Evolutionary conservation across 2,888 invertebrate species (phyloP).

Genomic region (Chrysopilus asiliformis): DNA sequence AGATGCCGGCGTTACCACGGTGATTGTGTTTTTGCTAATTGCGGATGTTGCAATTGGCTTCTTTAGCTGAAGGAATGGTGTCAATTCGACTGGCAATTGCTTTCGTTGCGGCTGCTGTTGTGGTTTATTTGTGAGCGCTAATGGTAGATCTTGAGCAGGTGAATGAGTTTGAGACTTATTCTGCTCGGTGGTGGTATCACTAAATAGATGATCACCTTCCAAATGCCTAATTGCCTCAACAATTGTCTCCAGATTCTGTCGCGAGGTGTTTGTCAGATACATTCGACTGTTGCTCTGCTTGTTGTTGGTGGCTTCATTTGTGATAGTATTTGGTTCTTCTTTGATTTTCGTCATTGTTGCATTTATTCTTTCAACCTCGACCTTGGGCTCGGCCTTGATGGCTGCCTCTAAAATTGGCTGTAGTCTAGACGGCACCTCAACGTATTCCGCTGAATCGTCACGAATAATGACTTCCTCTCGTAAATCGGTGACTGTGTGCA

Average conservation of each 20-base stretch:
- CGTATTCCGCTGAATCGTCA: conserved; percentile 30
- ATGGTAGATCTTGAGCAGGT: conserved; percentile 39
- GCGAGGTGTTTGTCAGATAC: conserved; percentile 51
- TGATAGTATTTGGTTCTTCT: conserved; percentile 18
- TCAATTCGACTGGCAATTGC: conserved; percentile 44
- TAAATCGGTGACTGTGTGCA: conserved; percentile 22
- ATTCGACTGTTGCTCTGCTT: conserved; percentile 27
- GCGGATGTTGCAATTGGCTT: conserved; percentile 20
- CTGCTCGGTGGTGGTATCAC: conserved; percentile 44
- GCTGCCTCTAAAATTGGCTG: conserved; percentile 72
- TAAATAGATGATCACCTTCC: conserved; percentile 89
- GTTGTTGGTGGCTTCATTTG: conserved; percentile 13
- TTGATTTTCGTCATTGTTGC: conserved; percentile 37
- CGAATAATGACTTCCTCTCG: conserved; percentile 36
- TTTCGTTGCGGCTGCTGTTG: conserved; percentile 28
- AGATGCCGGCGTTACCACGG: conserved; percentile 21
- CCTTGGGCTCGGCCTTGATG: conserved; percentile 77
- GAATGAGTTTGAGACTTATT: conserved; percentile 23
- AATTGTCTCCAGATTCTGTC: conserved; percentile 93
- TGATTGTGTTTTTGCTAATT: conserved; percentile 1
- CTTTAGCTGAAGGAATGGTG: conserved; percentile 49
- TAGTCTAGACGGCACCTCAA: conserved; percentile 21
- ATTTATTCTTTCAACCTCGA: conserved; percentile 55
- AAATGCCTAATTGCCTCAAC: conserved; percentile 96
- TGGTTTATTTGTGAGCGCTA: conserved; percentile 38